A percentile compares a stretch with the other conserved stretches of the same genome.
Conservation (phyloP, 2,797 vertebrate genomes). For the Xiphophorus birchmanni region DNA sequence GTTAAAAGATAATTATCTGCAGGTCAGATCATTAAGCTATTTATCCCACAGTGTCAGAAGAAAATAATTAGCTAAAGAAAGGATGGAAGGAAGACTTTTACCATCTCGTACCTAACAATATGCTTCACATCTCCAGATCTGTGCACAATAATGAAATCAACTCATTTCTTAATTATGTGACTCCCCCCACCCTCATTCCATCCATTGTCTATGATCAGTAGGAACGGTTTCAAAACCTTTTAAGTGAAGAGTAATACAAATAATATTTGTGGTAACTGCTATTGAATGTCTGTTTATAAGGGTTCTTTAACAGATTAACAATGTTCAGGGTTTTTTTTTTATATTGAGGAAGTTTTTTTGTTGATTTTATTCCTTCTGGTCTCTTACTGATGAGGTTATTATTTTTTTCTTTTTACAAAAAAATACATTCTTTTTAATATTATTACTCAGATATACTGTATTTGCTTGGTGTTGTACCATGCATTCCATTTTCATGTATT, state of each 20-base stretch:
- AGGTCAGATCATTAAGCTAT: slow-evolving; percentile 46
- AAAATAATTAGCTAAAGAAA: slow-evolving; percentile 23
- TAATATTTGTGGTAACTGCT: slow-evolving; percentile 18
- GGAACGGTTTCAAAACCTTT: not conserved
- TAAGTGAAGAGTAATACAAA: slow-evolving; percentile 1
- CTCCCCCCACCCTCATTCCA: not conserved
- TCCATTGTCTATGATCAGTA: not conserved
- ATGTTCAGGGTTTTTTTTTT: not conserved
- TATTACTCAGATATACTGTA: not conserved
- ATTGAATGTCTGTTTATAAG: not conserved
- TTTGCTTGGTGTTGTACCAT: not conserved
- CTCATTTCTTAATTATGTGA: slow-evolving; percentile 13
- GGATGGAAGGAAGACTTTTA: slow-evolving; percentile 16
- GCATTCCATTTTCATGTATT: not conserved
- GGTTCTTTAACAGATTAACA: not conserved
- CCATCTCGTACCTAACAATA: slow-evolving; percentile 18
- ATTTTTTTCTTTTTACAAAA: not conserved
- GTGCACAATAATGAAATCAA: slow-evolving; percentile 48
- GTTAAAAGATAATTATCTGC: slow-evolving; percentile 52
- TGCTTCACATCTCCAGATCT: slow-evolving; percentile 24
- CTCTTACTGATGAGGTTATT: not conserved
- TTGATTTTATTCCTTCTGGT: not conserved
- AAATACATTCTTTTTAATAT: not conserved
- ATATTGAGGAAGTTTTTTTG: not conserved
- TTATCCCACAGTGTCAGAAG: slow-evolving; percentile 41